Evolutionary conservation across 2,797 vertebrate genomes (phyloP).

Genomic region (Sebastes matsubarae): DNA sequence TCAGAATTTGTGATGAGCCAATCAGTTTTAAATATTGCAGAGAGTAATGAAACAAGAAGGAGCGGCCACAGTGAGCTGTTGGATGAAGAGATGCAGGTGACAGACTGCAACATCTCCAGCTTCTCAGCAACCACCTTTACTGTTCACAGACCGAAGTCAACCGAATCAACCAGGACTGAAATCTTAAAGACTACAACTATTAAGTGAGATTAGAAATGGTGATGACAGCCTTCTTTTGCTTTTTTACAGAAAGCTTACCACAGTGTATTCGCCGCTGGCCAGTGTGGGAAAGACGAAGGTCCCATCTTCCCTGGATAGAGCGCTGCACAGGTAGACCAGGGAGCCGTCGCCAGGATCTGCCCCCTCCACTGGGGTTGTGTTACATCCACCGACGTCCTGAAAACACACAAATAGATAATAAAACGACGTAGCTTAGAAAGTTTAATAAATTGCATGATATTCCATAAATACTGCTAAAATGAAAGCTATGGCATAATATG

Average conservation of each 20-base stretch:
- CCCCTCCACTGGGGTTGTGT: slow-evolving; percentile 86
- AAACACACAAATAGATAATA: background rate
- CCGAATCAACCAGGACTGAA: too few species aligned
- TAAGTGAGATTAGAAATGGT: too few species aligned
- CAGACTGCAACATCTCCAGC: fast-evolving
- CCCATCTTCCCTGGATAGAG: slow-evolving; percentile 91
- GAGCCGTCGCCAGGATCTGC: slow-evolving; percentile 85
- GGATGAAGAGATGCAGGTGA: too few species aligned
- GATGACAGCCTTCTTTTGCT: background rate
- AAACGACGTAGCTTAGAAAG: fast-evolving
- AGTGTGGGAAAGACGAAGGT: slow-evolving; percentile 91
- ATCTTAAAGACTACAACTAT: too few species aligned
- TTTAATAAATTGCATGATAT: background rate
- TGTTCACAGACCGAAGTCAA: too few species aligned
- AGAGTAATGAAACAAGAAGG: too few species aligned
- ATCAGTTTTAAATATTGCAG: too few species aligned
- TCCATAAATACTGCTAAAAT: background rate
- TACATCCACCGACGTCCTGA: slow-evolving; percentile 92
- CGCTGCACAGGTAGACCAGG: slow-evolving; percentile 90
- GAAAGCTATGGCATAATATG: background rate
- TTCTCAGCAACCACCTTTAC: too few species aligned
- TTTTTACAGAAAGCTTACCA: slow-evolving; percentile 78
- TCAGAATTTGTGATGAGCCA: too few species aligned
- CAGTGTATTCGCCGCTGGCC: slow-evolving; percentile 93
- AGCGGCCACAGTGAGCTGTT: too few species aligned